Evolutionary conservation across 2,888 invertebrate species (phyloP), one percentile per base, ranked within the genome.

Genomic region (Creontiades dilutus): DNA sequence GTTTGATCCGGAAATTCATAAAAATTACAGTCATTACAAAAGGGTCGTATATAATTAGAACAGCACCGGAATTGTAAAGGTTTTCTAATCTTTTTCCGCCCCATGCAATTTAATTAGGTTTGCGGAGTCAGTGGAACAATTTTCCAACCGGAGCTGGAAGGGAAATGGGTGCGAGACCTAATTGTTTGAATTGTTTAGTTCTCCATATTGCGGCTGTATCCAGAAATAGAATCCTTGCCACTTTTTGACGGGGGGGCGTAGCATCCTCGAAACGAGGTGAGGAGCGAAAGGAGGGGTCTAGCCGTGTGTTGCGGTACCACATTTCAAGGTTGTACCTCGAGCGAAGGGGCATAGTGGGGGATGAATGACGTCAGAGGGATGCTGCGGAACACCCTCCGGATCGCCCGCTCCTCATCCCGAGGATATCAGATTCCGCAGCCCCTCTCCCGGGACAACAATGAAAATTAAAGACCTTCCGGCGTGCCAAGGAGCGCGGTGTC

Each of bases 321-420:
- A 68, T 27, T 68, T 68, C 68, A 68, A 68, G 23, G 68, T 23
- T 68, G 68, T 68, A 68, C 68, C 19, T 16, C 19, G 5, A 57
- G 57, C n/a, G 1, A 68, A 13, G 68, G 12, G 12, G 23, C 0
- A 23, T 2, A 2, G 47, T 0, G 80, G 28, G 46, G 80, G 80
- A 9, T 46, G 80, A 14, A 28, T 80, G 80, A 80, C 80, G 80
- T 80, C 80, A 80, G 37, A 80, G 80, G 80, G 47, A 80, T 48
- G 37, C 80, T 80, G 80, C 80, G 80, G 46, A 80, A 5, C 46
- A 46, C 19, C 80, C 80, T 14, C 47, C 19, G 7, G 5, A 28
- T 0, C 23, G 9, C 76, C 16, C 27, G n/a, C 76, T 76, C 76
- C 14, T 23, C 27, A 23, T 19, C 75, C 23, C 16, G 76, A 27